A percentile compares a stretch with the other conserved stretches of the same genome.
phyloP scores from a whole-genome alignment of 2,797 vertebrate genomes.

The Danio choprae region DNA sequence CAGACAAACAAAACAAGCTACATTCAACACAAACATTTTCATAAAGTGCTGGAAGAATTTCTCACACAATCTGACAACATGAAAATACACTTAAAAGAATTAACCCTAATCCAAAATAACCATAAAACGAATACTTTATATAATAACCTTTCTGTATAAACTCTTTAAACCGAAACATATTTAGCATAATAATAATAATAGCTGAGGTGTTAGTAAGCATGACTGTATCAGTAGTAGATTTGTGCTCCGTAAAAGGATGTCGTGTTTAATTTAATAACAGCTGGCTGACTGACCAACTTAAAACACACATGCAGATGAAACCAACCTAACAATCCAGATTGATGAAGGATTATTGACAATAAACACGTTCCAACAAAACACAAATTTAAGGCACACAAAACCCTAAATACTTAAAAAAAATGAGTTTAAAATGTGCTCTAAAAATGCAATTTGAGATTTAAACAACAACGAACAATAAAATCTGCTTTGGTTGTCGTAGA shows the following conservation, averaged over 20 bases:
- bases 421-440: neutral
- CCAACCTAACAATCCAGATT: neutral
- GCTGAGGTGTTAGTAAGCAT: neutral
- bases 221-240: slow-evolving; percentile 53
- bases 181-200: slow-evolving; percentile 15
- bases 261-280: slow-evolving; percentile 24
- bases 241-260: slow-evolving; percentile 45
- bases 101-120: neutral
- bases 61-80: slow-evolving; percentile 34
- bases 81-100: slow-evolving; percentile 32
- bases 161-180: neutral
- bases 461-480: neutral
- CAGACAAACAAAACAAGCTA: slow-evolving; percentile 41
- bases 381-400: slow-evolving; percentile 34
- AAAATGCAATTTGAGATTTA: neutral
- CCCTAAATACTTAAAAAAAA: slow-evolving; percentile 11
- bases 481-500: slow-evolving; percentile 9
- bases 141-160: slow-evolving; percentile 7
- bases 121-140: slow-evolving; percentile 6
- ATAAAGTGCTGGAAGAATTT: slow-evolving; percentile 58
- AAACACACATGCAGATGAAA: neutral
- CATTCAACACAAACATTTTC: slow-evolving; percentile 44
- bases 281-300: slow-evolving; percentile 16
- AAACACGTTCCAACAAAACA: slow-evolving; percentile 11
- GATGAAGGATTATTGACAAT: neutral